phyloP scores from a whole-genome alignment of 2,888 invertebrate genomes.

The Drosophila paramelanica region DNA sequence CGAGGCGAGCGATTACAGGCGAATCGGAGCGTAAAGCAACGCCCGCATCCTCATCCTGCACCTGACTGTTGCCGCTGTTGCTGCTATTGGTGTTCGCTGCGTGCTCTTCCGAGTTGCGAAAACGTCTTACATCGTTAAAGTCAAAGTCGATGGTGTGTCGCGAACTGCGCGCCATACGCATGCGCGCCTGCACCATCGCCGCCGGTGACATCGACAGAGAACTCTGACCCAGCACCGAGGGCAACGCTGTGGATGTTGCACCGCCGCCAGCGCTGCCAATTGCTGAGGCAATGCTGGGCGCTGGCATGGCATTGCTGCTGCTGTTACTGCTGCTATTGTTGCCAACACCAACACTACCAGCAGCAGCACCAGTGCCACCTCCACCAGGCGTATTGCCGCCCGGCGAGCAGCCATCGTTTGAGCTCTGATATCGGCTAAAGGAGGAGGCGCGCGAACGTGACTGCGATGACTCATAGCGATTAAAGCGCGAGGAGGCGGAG shows the following conservation, averaged over 20 bases:
- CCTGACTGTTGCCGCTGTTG: constrained; percentile 85
- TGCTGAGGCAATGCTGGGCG: constrained; percentile 71
- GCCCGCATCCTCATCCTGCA: constrained; percentile 87
- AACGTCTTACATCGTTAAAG: constrained; percentile 84
- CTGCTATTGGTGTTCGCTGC: constrained; percentile 12
- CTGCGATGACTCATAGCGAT: constrained; percentile 87
- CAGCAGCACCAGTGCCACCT: constrained; percentile 3
- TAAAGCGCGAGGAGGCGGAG: constrained; percentile 83
- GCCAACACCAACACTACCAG: neutral
- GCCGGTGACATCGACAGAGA: constrained; percentile 86
- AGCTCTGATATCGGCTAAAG: constrained; percentile 84
- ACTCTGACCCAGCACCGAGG: constrained; percentile 72
- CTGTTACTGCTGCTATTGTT: constrained; percentile 36
- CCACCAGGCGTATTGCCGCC: constrained; percentile 55
- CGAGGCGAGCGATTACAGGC: constrained; percentile 81
- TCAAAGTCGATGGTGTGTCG: constrained; percentile 83
- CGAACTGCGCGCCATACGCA: constrained; percentile 84
- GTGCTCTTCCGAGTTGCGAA: constrained; percentile 90
- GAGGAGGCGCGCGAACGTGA: constrained; percentile 85
- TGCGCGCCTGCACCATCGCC: constrained; percentile 84
- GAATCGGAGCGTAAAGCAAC: constrained; percentile 78
- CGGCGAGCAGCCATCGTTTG: constrained; percentile 82
- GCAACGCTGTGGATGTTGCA: constrained; percentile 58
- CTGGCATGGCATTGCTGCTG: constrained; percentile 62
- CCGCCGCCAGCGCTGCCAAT: constrained; percentile 48